These are phyloP conservation scores for Percopsis transmontana DNA, from an alignment of 2,113 vertebrate genomes.

Conservation along the genomic window DNA sequence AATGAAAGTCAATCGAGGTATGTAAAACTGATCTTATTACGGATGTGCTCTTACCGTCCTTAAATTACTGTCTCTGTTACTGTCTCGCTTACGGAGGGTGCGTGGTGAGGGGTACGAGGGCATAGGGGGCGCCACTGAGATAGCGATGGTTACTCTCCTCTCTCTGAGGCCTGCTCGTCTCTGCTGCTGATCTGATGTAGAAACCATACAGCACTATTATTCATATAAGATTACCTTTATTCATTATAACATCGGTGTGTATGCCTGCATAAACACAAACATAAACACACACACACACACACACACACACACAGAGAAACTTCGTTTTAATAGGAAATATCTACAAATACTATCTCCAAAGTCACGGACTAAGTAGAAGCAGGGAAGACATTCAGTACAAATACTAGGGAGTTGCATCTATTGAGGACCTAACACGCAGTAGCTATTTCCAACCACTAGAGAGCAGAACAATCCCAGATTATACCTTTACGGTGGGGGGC, in stretches of 20 bases:
- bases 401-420: background rate
- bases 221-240: background rate
- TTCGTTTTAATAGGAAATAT: background rate
- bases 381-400: constrained; percentile 3
- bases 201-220: too few species aligned
- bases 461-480: constrained; percentile 32
- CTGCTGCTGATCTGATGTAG: constrained; percentile 77
- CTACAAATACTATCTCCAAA: background rate
- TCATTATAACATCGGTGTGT: background rate
- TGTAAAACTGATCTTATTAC: background rate
- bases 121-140: constrained; percentile 82
- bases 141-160: constrained; percentile 77
- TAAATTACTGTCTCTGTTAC: constrained; percentile 72
- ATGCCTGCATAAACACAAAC: constrained; percentile 11
- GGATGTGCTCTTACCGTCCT: constrained; percentile 78
- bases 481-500: background rate
- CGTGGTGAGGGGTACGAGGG: constrained; percentile 79
- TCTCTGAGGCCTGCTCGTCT: constrained; percentile 82
- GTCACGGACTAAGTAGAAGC: background rate
- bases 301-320: constrained; percentile 8
- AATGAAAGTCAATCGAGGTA: too few species aligned
- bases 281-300: constrained; percentile 15
- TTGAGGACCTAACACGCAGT: background rate
- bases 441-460: constrained; percentile 48
- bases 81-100: constrained; percentile 74